phyloP scores from a whole-genome alignment of 2,797 vertebrate genomes.

The Anomalospiza imberbis region DNA sequence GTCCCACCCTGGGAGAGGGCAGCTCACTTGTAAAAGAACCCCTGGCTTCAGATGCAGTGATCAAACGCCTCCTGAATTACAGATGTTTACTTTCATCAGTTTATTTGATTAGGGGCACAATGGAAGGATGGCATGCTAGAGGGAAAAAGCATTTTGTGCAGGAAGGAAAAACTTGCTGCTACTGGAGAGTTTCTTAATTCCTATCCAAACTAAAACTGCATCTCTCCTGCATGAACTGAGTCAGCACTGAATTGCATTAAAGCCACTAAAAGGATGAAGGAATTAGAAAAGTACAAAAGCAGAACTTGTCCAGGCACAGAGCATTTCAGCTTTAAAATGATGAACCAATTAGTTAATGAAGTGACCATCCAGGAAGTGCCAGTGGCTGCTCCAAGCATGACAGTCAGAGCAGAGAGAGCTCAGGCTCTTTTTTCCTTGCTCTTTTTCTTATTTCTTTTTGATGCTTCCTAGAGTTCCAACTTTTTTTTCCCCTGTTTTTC shows the following conservation, averaged over 20 bases:
- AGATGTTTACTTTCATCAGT: constrained; percentile 72
- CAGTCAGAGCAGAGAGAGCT: neutral
- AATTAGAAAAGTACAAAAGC: constrained; percentile 45
- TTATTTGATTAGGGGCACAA: constrained; percentile 61
- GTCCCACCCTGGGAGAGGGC: constrained; percentile 71
- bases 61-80: constrained; percentile 65
- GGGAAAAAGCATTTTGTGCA: constrained; percentile 33
- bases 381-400: neutral
- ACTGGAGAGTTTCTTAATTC: constrained; percentile 66
- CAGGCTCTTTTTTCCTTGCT: neutral
- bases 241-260: constrained; percentile 54
- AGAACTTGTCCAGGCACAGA: constrained; percentile 61
- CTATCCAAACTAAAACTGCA: constrained; percentile 59
- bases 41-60: constrained; percentile 43
- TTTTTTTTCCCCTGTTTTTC: neutral
- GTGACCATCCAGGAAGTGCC: neutral
- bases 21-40: constrained; percentile 46
- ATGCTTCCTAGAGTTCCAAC: neutral
- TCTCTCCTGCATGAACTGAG: constrained; percentile 57
- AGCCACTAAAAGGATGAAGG: constrained; percentile 60
- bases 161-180: constrained; percentile 40
- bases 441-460: neutral
- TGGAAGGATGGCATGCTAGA: constrained; percentile 55
- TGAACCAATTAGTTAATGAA: constrained; percentile 21
- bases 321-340: constrained; percentile 21